A percentile compares a stretch with the other conserved stretches of the same genome.
Conservation (phyloP, 2,113 vertebrate genomes). For the Aramus guarauna region DNA sequence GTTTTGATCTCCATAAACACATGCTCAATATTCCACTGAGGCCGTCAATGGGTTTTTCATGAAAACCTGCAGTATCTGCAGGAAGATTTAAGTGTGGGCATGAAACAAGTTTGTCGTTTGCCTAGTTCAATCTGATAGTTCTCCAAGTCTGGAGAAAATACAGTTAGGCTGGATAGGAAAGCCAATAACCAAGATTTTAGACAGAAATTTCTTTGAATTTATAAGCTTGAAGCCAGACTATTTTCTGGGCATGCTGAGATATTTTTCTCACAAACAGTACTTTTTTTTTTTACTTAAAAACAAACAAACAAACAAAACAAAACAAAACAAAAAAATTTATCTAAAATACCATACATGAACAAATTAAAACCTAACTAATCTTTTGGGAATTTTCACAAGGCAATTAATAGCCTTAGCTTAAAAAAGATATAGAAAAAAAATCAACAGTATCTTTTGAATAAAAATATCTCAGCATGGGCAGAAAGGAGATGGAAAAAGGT, state of each 20-base stretch:
- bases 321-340: too few relatives aligned
- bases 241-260: background rate
- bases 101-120: background rate
- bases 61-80: background rate
- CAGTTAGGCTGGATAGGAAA: background rate
- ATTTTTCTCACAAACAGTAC: background rate
- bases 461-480: background rate
- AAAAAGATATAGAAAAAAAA: background rate
- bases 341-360: background rate
- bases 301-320: too few relatives aligned
- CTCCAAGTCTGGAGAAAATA: background rate
- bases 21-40: background rate
- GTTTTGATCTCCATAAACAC: background rate
- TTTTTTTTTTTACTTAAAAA: too few relatives aligned
- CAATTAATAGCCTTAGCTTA: background rate
- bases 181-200: background rate
- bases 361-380: background rate
- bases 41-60: background rate
- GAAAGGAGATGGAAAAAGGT: background rate
- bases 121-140: background rate
- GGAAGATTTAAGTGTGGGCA: background rate
- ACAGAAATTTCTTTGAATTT: background rate
- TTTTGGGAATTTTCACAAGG: background rate
- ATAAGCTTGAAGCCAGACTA: background rate
- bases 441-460: background rate